Evolutionary conservation across 2,113 vertebrate species (phyloP).

Genomic region (Ceyx cyanopectus): DNA sequence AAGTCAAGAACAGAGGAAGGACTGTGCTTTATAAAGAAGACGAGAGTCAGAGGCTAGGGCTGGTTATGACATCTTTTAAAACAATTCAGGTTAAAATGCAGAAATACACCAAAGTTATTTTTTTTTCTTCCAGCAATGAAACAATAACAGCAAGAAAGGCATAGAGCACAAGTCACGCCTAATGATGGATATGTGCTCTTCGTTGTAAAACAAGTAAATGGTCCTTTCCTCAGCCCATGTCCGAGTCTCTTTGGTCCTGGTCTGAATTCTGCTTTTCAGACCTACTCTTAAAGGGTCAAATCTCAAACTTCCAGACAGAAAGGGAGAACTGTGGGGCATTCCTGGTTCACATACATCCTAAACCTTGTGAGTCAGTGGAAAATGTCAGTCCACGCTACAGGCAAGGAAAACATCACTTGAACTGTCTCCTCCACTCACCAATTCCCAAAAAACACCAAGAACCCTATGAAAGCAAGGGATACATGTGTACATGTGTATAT

Average conservation of each 20-base stretch:
- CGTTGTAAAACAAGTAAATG: not conserved
- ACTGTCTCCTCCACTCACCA: not conserved
- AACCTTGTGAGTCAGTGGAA: not conserved
- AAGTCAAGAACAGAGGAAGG: conserved; percentile 57
- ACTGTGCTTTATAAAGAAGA: conserved; percentile 3
- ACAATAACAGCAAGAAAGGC: conserved; percentile 7
- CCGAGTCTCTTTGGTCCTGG: not conserved
- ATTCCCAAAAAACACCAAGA: rapidly evolving
- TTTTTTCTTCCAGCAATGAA: not conserved
- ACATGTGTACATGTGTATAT: rapidly evolving
- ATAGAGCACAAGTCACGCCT: not conserved
- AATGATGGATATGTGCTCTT: not conserved
- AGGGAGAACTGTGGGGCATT: not conserved
- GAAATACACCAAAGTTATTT: not conserved
- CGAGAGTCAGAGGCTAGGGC: conserved; percentile 25
- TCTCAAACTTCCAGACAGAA: not conserved
- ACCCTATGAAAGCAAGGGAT: rapidly evolving
- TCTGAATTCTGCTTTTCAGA: not conserved
- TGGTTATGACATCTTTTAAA: not conserved
- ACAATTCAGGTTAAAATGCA: conserved; percentile 15
- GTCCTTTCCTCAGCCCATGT: not conserved
- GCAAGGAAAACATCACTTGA: not conserved
- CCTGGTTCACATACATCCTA: not conserved
- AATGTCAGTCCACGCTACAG: not conserved
- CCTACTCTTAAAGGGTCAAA: not conserved